Evolutionary conservation across 2,888 invertebrate genomes (phyloP), one percentile per base, ranked within the genome.

Genomic region (Eilema depressum): DNA sequence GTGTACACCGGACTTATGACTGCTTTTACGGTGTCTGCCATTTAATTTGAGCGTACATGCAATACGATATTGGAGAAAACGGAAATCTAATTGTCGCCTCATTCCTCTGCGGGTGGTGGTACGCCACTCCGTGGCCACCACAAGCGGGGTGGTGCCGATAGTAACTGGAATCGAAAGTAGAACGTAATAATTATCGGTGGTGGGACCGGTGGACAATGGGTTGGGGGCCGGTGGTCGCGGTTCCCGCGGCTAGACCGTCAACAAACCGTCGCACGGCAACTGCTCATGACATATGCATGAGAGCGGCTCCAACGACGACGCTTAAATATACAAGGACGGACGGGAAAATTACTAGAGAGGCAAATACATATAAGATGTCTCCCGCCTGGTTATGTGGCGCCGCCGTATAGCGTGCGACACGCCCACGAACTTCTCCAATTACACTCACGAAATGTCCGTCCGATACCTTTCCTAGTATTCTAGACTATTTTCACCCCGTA

Each of bases 251-350:
- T 85, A 84, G 83, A 92, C 91, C 93, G 94, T 88, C 95, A 95
- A 95, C 95, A 95, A 95, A 95, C 94, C 87, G 95, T 95, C 91
- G 94, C 95, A 75, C 85, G 88, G 95, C 95, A 95, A 95, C 95
- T 89, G 91, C 93, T 95, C 95, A 95, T 95, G 94, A 95, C 94
- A 94, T 94, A 95, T 95, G 95, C 94, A 95, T 95, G 94, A 94
- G 92, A 93, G 89, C 86, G 90, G 89, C 90, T 86, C 87, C 87
- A 91, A 86, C 92, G 87, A 88, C 86, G 88, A 88, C 91, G 89
- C 90, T 93, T 92, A 91, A 94, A 94, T 94, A 93, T 94, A 93
- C 93, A 93, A 93, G 92, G 91, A 92, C 91, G 88, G 88, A 88
- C 90, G 88, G 88, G 91, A 90, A 92, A 93, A 93, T 93, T 94